phyloP scores from a whole-genome alignment of 2,888 invertebrate genomes.

The Abrostola tripartita region DNA sequence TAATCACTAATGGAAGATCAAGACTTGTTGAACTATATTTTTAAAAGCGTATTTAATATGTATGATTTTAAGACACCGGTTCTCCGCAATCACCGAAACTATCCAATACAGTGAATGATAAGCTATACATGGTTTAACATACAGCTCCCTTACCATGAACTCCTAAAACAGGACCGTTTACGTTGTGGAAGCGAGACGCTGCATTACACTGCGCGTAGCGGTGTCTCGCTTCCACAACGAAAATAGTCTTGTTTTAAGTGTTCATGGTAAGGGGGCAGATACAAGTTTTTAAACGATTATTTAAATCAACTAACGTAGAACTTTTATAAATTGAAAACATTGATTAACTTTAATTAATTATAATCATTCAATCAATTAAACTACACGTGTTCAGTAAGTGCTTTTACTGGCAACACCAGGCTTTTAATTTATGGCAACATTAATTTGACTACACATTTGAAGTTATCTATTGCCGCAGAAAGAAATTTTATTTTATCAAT shows the following conservation, averaged over 20 bases:
- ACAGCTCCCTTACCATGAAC: no score
- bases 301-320: constrained; percentile 31
- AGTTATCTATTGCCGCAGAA: constrained; percentile 14
- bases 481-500: no score
- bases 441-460: constrained; percentile 49
- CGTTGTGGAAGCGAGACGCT: no score
- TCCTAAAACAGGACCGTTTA: no score
- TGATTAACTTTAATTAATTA: constrained; percentile 59
- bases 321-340: constrained; percentile 43
- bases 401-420: constrained; percentile 59
- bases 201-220: no score
- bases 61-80: background rate
- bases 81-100: background rate
- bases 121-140: background rate
- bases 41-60: background rate
- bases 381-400: constrained; percentile 66
- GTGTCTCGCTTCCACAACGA: no score
- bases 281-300: constrained; percentile 27
- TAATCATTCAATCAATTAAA: constrained; percentile 57
- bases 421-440: constrained; percentile 53
- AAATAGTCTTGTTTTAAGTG: no score
- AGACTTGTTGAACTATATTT: no score
- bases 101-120: background rate
- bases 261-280: no score
- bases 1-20: no score